These are phyloP conservation scores for Leucophora obtusa DNA, from an alignment of 2,888 invertebrate species.

Conservation along the genomic window DNA sequence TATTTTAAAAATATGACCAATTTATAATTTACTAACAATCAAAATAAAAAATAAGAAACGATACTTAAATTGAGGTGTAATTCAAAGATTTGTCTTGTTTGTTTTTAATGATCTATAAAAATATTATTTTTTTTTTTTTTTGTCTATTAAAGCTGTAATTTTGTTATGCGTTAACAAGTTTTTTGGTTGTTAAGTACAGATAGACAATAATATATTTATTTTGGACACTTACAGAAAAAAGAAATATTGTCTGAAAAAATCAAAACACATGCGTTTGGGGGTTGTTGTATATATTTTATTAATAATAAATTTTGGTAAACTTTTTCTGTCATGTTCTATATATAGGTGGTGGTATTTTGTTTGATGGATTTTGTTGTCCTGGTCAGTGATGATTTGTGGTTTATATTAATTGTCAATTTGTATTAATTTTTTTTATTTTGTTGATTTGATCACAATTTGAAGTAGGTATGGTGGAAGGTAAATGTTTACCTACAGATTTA, in stretches of 20 bases:
- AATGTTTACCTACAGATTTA: no score
- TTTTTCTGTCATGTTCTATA: not conserved
- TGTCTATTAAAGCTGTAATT: slow-evolving; percentile 24
- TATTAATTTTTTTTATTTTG: not conserved
- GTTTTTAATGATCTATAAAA: slow-evolving; percentile 19
- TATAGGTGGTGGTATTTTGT: not conserved
- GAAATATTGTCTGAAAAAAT: not conserved
- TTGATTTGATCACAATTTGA: no score
- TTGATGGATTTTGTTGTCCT: slow-evolving; percentile 32
- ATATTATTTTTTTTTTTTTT: slow-evolving; percentile 17
- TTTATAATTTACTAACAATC: slow-evolving; percentile 28
- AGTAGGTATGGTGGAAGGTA: no score
- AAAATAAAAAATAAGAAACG: not conserved
- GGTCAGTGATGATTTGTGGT: slow-evolving; percentile 34
- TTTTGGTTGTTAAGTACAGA: slow-evolving; percentile 41
- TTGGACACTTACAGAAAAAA: slow-evolving; percentile 23
- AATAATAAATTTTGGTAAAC: not conserved
- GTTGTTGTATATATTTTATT: slow-evolving; percentile 23
- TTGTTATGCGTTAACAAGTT: slow-evolving; percentile 15
- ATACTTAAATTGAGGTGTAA: slow-evolving; percentile 33
- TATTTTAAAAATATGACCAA: slow-evolving; percentile 20
- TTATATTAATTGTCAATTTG: not conserved
- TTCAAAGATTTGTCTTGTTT: slow-evolving; percentile 16
- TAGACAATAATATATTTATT: slow-evolving; percentile 20
- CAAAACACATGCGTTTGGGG: slow-evolving; percentile 23